Evolutionary conservation across 2,888 invertebrate species (phyloP), one percentile per base, ranked within the genome.

Genomic region (Drosophila aldrichi): DNA sequence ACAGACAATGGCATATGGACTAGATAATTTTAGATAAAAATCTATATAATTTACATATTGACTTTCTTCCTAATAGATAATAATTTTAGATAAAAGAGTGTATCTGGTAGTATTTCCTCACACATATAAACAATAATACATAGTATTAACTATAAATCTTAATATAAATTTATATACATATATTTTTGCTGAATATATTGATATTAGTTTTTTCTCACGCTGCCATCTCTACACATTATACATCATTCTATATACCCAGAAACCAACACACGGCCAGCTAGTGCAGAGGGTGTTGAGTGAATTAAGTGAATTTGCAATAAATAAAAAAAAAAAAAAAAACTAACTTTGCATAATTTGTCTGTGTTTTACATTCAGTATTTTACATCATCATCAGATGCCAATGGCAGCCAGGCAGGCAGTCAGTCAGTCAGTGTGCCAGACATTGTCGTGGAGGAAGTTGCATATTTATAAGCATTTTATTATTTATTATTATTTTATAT

Each of bases 371-470:
- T 84, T 71, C 51, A 38, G 59, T 34, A 32, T 70, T 77, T 71
- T 84, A 73, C 78, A 84, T 74, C 81, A 77, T 83, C 75, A 77
- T 75, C 72, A 74, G 48, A 63, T 36, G 48, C 38, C 58, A 43
- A 29, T 58, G 48, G 58, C 48, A 14, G 46, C 10, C 48, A 18
- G 44, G 20, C 40, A n/a, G 40, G 20, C 43, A 25, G 25, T 34
- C 29, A n/a, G 57, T 38, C 36, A 36, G 58, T 36, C 79, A 63
- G 57, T 51, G 58, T 44, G 49, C 44, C 67, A 76, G 51, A 62
- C 63, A 74, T 32, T 71, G 84, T 81, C 82, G 84, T 83, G 81
- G 72, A 87, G 83, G 88, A 88, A 84, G 88, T 85, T 85, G 88
- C 88, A 84, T 88, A 88, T 84, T 85, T 85, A 82, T 84, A 82